Evolutionary conservation across 2,113 vertebrate species (phyloP).

Genomic region (Vulpes ferrilata): DNA sequence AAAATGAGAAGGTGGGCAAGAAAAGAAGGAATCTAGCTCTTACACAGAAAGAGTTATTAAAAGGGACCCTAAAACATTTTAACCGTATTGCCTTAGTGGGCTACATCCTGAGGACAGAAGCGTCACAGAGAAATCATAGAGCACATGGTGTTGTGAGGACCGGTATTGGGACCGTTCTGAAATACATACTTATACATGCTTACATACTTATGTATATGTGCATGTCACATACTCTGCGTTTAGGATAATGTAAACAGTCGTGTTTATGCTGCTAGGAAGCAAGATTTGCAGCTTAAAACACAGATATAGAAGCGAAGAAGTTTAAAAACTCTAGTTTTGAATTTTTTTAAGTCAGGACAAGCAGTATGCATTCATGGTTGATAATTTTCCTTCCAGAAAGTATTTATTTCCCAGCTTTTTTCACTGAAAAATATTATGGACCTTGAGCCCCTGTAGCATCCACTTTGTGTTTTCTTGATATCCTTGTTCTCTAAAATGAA

Average conservation of each 20-base stretch:
- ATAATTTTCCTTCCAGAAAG: background rate
- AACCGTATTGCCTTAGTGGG: too few relatives aligned
- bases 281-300: background rate
- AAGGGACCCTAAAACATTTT: background rate
- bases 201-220: rapidly evolving
- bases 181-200: background rate
- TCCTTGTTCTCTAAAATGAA: background rate
- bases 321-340: background rate
- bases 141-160: background rate
- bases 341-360: background rate
- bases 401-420: background rate
- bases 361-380: background rate
- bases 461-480: background rate
- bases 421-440: background rate
- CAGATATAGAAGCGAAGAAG: background rate
- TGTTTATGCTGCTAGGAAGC: background rate
- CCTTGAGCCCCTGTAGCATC: background rate
- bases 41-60: background rate
- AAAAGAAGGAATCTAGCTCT: background rate
- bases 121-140: background rate
- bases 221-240: background rate
- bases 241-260: background rate
- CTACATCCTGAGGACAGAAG: background rate
- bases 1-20: background rate
- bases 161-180: background rate